These are phyloP conservation scores for Ciconia maguari DNA, from an alignment of 2,113 vertebrate species.

Conservation along the genomic window DNA sequence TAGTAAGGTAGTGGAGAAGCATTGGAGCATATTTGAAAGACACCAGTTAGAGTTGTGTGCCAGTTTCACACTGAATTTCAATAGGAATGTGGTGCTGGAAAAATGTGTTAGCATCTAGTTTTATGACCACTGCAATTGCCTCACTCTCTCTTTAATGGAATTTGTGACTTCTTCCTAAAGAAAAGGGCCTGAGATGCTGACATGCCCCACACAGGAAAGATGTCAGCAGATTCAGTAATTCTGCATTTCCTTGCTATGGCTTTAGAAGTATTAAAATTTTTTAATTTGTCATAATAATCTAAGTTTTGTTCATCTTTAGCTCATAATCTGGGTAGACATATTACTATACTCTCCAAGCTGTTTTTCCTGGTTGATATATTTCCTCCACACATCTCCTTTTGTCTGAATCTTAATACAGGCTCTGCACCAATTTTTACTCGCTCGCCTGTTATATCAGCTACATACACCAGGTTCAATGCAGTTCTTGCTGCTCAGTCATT, in stretches of 20 bases:
- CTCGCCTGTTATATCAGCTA: background rate
- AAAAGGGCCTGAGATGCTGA: background rate
- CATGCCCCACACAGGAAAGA: background rate
- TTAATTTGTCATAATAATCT: background rate
- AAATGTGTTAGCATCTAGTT: background rate
- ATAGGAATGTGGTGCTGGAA: background rate
- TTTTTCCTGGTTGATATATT: background rate
- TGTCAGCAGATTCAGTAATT: background rate
- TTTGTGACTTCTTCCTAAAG: background rate
- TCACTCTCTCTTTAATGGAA: background rate
- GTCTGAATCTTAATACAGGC: background rate
- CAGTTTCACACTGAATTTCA: background rate
- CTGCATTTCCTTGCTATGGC: background rate
- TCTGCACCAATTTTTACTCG: background rate
- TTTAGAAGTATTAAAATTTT: background rate
- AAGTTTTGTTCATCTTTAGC: background rate
- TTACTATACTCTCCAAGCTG: background rate
- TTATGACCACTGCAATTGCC: background rate
- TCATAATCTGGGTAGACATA: background rate
- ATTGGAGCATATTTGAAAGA: background rate
- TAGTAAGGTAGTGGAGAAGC: background rate
- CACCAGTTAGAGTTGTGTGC: background rate
- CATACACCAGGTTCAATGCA: background rate
- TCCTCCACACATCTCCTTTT: background rate
- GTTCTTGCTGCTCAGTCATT: background rate